Conservation (phyloP, 2,888 invertebrate species). For the Tolmerus cingulatus region DNA sequence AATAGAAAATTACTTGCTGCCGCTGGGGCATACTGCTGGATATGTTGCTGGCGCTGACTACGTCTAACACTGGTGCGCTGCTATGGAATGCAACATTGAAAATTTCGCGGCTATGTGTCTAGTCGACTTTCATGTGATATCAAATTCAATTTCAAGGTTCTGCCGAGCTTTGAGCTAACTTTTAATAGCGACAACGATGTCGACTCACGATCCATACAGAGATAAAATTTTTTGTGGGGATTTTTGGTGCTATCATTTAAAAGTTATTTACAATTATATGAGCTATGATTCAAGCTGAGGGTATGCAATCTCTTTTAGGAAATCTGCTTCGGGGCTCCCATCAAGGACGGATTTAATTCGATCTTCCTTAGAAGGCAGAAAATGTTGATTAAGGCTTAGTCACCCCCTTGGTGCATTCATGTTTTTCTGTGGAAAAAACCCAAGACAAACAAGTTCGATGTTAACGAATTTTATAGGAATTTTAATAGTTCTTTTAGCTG, state of each 20-base stretch:
- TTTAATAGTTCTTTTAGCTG: background rate
- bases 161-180: background rate
- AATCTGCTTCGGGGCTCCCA: background rate
- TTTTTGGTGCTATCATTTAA: background rate
- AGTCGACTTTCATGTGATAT: slow-evolving; percentile 2
- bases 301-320: background rate
- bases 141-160: slow-evolving; percentile 28
- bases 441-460: no score
- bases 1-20: background rate
- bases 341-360: background rate
- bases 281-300: background rate
- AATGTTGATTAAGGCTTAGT: background rate
- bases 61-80: background rate
- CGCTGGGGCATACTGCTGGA: background rate
- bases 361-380: background rate
- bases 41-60: background rate
- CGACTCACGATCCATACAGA: background rate
- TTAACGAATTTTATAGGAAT: no score
- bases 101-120: slow-evolving; percentile 18
- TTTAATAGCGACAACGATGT: background rate
- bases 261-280: background rate
- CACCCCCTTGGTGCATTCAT: background rate
- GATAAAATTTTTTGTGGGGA: background rate
- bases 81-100: slow-evolving; percentile 26
- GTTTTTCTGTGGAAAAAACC: no score